These are phyloP conservation scores for Epinephelus cyanopodus DNA, from an alignment of 2,113 vertebrate genomes.

Conservation along the genomic window DNA sequence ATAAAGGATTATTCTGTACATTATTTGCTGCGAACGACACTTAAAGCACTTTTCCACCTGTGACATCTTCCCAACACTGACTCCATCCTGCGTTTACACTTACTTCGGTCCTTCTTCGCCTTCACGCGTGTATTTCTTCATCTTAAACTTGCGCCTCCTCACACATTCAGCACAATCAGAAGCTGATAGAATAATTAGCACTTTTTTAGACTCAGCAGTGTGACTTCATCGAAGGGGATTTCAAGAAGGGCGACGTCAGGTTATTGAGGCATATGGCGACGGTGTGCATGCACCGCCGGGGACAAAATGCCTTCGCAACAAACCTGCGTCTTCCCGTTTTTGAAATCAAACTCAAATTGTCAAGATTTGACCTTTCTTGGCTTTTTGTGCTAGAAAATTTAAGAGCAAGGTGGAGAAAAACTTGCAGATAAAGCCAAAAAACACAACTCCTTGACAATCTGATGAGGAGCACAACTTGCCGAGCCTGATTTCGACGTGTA, in stretches of 20 bases:
- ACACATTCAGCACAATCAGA: slow-evolving; percentile 41
- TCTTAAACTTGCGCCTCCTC: neutral
- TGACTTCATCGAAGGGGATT: neutral
- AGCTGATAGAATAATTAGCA: slow-evolving; percentile 28
- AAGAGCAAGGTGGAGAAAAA: neutral
- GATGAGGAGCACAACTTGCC: neutral
- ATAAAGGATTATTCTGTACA: slow-evolving; percentile 60
- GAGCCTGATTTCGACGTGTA: slow-evolving; percentile 10
- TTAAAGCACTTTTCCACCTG: slow-evolving; percentile 58
- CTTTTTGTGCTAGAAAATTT: neutral
- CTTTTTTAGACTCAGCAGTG: slow-evolving; percentile 1
- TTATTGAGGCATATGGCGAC: neutral
- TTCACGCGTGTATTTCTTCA: neutral
- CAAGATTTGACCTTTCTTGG: neutral
- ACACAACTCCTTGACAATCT: neutral
- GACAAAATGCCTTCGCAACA: neutral
- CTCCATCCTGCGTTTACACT: slow-evolving; percentile 11
- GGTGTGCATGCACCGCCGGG: slow-evolving; percentile 28
- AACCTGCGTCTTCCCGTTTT: neutral
- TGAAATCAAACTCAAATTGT: slow-evolving; percentile 13
- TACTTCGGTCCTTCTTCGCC: neutral
- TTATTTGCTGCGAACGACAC: slow-evolving; percentile 69
- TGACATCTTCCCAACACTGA: neutral
- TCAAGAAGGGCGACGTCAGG: neutral
- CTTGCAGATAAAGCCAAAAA: neutral